Base-by-base conservation (phyloP, 2,797 vertebrate species). In the Parotocinclus haroldoi region DNA sequence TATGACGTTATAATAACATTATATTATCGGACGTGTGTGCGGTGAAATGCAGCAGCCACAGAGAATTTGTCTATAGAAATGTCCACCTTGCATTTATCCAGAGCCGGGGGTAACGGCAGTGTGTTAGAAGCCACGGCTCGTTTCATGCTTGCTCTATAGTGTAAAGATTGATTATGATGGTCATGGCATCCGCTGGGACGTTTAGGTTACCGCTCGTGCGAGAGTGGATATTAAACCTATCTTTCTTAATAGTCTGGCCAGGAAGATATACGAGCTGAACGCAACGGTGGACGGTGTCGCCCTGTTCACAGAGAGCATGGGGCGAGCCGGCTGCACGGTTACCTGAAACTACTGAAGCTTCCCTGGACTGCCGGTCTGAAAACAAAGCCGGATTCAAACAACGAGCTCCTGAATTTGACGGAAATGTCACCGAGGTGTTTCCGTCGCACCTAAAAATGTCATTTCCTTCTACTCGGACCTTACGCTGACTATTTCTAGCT, bases 351-450 rank as follows among this genome's bases (percentile, higher is more conserved):
- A 27, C 27, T 27, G 27, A 2, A 27, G 27, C 27, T 5, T 27
- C 2, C 2, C 27, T 27, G 27, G 27, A 27, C 5, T 27, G 5
- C 37, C 38, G 49, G 3, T 14, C 10, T 10, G 36, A 45, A 9
- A 45, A 9, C 36, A n/a, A 16, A 18, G n/a, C 16, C 18, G 37
- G 46, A 11, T 11, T n/a, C n/a, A n/a, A n/a, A n/a, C n/a, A n/a
- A n/a, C n/a, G 14, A 16, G 7, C 49, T 50, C 14, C 52, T 11
- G 39, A 64, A 39, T 53, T 42, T 46, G 63, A 48, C 18, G 19
- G 67, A 67, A 74, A 76, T 74, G 62, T 69, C 71, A 72, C 68
- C 19, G 38, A 61, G 63, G 68, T 49, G 54, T 68, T 76, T 76
- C 45, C 40, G 10, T 50, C 54, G 69, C 44, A 54, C 62, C 61